A percentile compares a stretch with the other conserved stretches of the same genome.
Evolutionary conservation across 2,113 vertebrate species (phyloP).

Genomic region (Caranx ignobilis): DNA sequence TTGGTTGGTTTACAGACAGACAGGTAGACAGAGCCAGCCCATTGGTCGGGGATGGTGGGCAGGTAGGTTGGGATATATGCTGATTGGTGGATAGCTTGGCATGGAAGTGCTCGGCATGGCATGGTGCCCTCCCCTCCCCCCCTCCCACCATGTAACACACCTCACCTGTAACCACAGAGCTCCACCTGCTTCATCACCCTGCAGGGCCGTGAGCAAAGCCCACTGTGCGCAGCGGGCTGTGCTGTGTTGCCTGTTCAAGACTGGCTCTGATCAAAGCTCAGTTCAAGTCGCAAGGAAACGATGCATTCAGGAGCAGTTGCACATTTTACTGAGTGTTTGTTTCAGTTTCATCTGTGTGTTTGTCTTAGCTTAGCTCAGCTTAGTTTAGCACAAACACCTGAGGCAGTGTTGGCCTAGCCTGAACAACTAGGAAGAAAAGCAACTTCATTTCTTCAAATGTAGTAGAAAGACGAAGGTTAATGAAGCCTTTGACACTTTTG

Average conservation of each 20-base stretch:
- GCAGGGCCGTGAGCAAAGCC: constrained; percentile 15
- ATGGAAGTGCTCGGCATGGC: constrained; percentile 83
- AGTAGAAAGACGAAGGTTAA: no score
- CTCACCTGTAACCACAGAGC: constrained; percentile 35
- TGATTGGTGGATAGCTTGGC: constrained; percentile 77
- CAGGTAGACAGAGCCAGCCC: constrained; percentile 83
- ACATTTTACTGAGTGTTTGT: not conserved
- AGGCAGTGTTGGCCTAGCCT: not conserved
- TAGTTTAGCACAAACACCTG: constrained; percentile 1
- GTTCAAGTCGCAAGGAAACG: constrained; percentile 40
- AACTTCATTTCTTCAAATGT: no score
- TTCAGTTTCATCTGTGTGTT: not conserved
- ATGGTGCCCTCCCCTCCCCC: constrained; percentile 63
- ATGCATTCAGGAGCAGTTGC: not conserved
- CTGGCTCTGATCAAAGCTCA: not conserved
- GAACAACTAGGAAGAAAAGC: no score
- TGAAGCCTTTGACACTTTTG: no score
- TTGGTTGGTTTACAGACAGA: constrained; percentile 86
- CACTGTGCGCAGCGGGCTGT: not conserved
- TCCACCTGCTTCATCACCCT: not conserved
- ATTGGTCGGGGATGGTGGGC: constrained; percentile 82
- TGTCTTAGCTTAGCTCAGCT: not conserved
- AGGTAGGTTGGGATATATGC: constrained; percentile 81
- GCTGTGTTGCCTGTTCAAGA: constrained; percentile 26
- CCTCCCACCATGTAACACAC: constrained; percentile 36